phyloP scores from a whole-genome alignment of 2,888 invertebrate genomes.

The Catocala sponsa region DNA sequence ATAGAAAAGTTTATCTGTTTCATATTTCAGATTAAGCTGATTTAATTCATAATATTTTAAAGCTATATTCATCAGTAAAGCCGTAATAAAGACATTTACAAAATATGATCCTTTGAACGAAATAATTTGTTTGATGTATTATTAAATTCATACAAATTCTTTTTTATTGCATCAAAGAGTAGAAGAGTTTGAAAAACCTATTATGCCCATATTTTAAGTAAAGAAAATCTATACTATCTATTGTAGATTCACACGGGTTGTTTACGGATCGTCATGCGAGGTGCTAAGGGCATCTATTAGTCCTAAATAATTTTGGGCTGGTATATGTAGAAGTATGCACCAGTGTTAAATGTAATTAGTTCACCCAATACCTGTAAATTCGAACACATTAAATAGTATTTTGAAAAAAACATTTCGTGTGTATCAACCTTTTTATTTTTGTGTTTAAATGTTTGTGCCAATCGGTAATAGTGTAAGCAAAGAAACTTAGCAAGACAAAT shows the following conservation, averaged over 20 bases:
- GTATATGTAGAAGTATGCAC: constrained; percentile 88
- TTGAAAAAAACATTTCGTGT: constrained; percentile 46
- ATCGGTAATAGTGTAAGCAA: constrained; percentile 71
- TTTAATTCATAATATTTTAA: not conserved
- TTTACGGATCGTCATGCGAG: constrained; percentile 69
- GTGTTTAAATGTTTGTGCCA: constrained; percentile 71
- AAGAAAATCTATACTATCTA: constrained; percentile 53
- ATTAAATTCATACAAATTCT: constrained; percentile 22
- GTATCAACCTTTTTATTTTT: constrained; percentile 53
- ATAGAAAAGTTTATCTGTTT: constrained; percentile 1
- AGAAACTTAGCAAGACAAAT: constrained; percentile 73
- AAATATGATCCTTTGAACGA: not conserved
- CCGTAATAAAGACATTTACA: not conserved
- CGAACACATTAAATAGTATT: constrained; percentile 51
- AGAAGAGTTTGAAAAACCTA: constrained; percentile 28
- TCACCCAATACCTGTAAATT: constrained; percentile 62
- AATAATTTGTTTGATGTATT: not conserved
- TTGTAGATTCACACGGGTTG: constrained; percentile 65
- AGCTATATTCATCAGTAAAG: not conserved
- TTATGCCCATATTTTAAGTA: constrained; percentile 33
- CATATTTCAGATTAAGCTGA: not conserved
- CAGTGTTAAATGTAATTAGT: constrained; percentile 67
- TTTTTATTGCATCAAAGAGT: constrained; percentile 28
- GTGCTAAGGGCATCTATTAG: constrained; percentile 72
- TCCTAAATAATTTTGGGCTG: constrained; percentile 79